Evolutionary conservation across 2,113 vertebrate genomes (phyloP), one percentile per base, ranked within the genome.

Genomic region (Nothoprocta perdicaria): DNA sequence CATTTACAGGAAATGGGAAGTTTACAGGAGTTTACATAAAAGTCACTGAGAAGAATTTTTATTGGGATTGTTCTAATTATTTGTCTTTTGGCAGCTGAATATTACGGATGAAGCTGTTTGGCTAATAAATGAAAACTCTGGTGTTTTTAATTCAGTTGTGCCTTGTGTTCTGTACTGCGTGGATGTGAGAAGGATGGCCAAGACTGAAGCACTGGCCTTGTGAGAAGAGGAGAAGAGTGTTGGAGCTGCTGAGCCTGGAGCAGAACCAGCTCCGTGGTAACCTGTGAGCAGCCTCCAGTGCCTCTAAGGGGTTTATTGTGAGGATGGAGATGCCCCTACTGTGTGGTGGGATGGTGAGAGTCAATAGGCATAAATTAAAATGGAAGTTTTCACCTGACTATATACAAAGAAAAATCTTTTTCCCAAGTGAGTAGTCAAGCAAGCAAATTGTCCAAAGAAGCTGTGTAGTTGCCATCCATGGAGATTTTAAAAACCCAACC

Each of bases 251-350:
- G 27, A 35, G 8, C 14, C 12, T 78, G 33, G 67, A 33, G 24
- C 68, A 63, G 29, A 33, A 22, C 31, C 55, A 13, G 4, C 53
- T 73, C 62, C 17, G 33, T 8, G 21, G 6, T 50, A 68, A 11
- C 14, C 1, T 33, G 33, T 10, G 7, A 58, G 46, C 57, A 84
- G 14, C 11, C 4, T 2, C 8, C 22, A 52, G 12, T 55, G 35
- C 26, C 27, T 35, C 4, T 31, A n/a, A 6, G 4, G 10, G 35
- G 9, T 3, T 48, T 77, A 5, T 29, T 7, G 1, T 11, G 15
- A 46, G 33, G 23, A 17, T 13, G 17, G 21, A 40, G 35, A 38
- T 8, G 35, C 35, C 35, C 35, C 35, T 38, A 18, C 7, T 52
- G 19, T 29, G 5, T 11, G 21, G 35, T 58, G 50, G 22, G 11